Percentiles rank a stretch among this genome's conserved stretches.
phyloP scores from a whole-genome alignment of 2,888 invertebrate species.

The Cyaniris semiargus region DNA sequence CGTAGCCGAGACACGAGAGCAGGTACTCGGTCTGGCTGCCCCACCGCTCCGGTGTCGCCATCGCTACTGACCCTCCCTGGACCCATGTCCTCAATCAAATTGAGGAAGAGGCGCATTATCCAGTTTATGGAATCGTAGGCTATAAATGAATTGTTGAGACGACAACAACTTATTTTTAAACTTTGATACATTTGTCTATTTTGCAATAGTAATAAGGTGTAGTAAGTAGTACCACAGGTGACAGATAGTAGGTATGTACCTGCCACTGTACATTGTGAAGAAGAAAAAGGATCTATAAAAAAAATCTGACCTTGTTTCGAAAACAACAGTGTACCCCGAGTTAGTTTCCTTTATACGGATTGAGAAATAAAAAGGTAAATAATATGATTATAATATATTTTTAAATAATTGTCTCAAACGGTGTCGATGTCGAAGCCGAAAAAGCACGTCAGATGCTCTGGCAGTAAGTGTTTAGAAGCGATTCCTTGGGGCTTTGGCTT shows the following conservation, averaged over 20 bases:
- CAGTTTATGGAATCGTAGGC: conserved; percentile 6
- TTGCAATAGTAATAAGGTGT: background rate
- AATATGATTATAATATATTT: background rate
- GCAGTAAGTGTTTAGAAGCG: conserved; percentile 53
- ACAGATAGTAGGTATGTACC: background rate
- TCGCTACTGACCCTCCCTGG: conserved; percentile 45
- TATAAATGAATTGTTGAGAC: background rate
- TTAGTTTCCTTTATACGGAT: background rate
- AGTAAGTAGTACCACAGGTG: background rate
- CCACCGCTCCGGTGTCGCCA: conserved; percentile 83
- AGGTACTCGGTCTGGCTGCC: conserved; percentile 88
- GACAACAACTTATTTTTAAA: conserved; percentile 7
- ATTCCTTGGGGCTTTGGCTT: background rate
- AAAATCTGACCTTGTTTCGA: background rate
- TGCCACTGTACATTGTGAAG: background rate
- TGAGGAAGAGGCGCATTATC: conserved; percentile 50
- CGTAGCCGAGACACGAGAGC: conserved; percentile 90
- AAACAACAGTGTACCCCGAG: background rate
- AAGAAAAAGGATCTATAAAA: background rate
- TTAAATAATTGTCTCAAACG: conserved; percentile 40
- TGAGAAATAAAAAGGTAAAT: background rate
- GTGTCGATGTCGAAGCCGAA: conserved; percentile 71
- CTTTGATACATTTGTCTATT: background rate
- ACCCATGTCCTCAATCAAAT: conserved; percentile 47
- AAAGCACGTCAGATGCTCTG: conserved; percentile 76